Evolutionary conservation across 1,140 invertebrate genomes (phyloP), one percentile per base, ranked within the genome.

Genomic region (Achatina immaculata): DNA sequence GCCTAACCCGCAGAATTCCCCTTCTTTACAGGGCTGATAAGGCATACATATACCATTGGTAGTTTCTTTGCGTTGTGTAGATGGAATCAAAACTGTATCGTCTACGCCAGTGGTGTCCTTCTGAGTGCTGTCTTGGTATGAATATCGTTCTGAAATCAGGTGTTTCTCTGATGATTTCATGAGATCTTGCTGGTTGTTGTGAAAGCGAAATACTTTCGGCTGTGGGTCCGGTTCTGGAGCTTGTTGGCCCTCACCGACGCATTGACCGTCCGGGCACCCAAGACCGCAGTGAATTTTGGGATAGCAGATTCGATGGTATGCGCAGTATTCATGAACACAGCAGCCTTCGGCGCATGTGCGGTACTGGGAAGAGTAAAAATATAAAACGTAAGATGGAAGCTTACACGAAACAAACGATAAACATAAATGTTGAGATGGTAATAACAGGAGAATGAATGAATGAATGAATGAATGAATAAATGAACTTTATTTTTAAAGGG

Each of bases 301-400:
- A 74, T 90, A 90, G 72, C 89, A 90, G 42, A 90, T 89, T 28
- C 75, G 78, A 45, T 86, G 81, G 79, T 84, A 89, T 78, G 87
- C 88, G 84, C 89, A 90, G 68, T 85, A 87, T 75, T 89, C 86
- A 68, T 90, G 87, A n/a, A 85, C 81, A 83, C 88, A 90, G 78
- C 88, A 90, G 0, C 87, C 88, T 31, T 88, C 86, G 24, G 84
- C 82, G 69, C 88, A 90, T 45, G 84, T 84, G 11, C 81, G 73
- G 74, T 89, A 89, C 88, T 89, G 85, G 55, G 86, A 86, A n/a
- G 81, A 78, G 76, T 77, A 83, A 24, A 45, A 73, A 62, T 69
- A 6, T n/a, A 28, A 51, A 28, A 19, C 14, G 34, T 24, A 40
- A 0, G 71, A 3, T 28, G 43, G 2, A n/a, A n/a, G n/a, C n/a